Evolutionary conservation across 2,888 invertebrate genomes (phyloP), one percentile per base, ranked within the genome.

Genomic region (Tromatobia lineatoria): DNA sequence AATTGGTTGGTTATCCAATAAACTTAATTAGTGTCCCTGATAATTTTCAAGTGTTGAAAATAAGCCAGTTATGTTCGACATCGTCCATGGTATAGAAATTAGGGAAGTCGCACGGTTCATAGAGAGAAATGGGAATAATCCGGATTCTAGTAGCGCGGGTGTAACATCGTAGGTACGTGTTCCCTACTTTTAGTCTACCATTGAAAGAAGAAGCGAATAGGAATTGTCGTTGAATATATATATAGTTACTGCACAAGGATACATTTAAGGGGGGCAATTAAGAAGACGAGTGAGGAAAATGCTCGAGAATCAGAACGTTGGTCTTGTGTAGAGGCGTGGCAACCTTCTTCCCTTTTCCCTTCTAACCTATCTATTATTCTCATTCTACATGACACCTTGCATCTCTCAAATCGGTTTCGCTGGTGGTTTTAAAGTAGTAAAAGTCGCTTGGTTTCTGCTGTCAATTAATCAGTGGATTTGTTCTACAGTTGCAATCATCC

Each of bases 121-220:
- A 15, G 3, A 42, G 52, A 18, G 50, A 11, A 23, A 38, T 20
- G 20, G 13, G 75, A 75, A 50, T n/a, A 38, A 61, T 38, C 15
- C 11, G 34, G 47, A 20, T 54, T 54, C 42, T 38, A 42, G 3
- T 15, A 38, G 13, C 15, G 52, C 38, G 20, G 23, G 70, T 54
- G 20, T 38, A 71, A 71, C 54, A 54, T 71, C 42, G 38, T 13
- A 20, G 38, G 70, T 38, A 52, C 70, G 54, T 71, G 70, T 71
- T 54, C 54, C 42, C 25, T 71, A 57, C 23, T 57, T 38, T 42
- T 25, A 57, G 23, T 71, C 42, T 71, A 54, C 23, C 57, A n/a
- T 38, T 20, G 71, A 15, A 57, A 25, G 57, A 45, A n/a, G 57
- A 20, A 13, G 42, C 15, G 59, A 23, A 18, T n/a, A 1, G 15